Evolutionary conservation across 2,113 vertebrate species (phyloP).

Genomic region (Catagonus wagneri): DNA sequence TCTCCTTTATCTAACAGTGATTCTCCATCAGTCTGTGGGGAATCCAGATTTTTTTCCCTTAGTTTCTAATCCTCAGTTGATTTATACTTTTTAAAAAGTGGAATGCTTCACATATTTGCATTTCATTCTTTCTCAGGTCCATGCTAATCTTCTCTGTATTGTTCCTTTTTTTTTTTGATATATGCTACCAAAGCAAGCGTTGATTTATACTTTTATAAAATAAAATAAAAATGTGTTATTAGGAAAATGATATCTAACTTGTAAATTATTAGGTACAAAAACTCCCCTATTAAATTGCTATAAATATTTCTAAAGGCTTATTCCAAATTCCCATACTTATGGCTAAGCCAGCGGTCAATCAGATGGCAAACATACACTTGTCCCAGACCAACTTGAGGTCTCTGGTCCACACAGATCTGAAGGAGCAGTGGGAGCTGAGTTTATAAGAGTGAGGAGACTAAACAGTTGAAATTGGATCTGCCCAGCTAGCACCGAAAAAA

Average conservation of each 20-base stretch:
- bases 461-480: not conserved
- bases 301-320: not conserved
- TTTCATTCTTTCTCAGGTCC: too few species aligned
- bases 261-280: not conserved
- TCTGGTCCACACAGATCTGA: not conserved
- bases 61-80: not conserved
- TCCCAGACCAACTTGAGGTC: not conserved
- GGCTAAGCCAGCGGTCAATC: not conserved
- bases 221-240: not conserved
- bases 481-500: not conserved
- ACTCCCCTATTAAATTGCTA: not conserved
- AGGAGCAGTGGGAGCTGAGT: not conserved
- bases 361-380: not conserved
- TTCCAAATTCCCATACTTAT: not conserved
- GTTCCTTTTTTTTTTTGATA: too few species aligned
- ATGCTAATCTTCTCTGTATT: too few species aligned
- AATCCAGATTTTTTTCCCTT: not conserved
- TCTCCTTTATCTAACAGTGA: not conserved
- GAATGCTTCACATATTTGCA: too few species aligned
- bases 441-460: not conserved
- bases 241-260: not conserved
- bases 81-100: not conserved
- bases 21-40: not conserved
- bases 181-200: too few species aligned
- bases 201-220: constrained; percentile 8